Evolutionary conservation across 1,140 invertebrate genomes (phyloP), one percentile per base, ranked within the genome.

Genomic region (Macrobrachium rosenbergii): DNA sequence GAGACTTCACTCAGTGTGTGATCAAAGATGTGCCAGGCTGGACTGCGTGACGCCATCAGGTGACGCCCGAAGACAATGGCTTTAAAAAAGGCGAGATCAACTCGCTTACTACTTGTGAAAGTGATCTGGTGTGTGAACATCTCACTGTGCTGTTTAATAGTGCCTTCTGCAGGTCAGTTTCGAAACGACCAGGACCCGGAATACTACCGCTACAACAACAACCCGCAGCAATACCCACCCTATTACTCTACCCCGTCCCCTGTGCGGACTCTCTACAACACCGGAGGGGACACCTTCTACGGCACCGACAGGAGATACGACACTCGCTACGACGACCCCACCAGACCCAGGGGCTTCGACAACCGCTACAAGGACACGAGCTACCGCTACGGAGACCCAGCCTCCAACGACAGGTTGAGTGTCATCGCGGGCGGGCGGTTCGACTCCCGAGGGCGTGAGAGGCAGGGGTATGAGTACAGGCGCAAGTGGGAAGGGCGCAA

Each of bases 271-370:
- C 84, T 45, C 2, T 87, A 87, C 58, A 82, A 75, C 78, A 79
- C 60, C 19, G 84, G 84, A 5, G 84, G 84, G 1, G 84, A 87
- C 84, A 87, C 84, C 5, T 81, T 81, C 69, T 87, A 81, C 69
- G 84, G 84, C 23, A 87, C 84, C 14, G 84, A 87, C 78, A 64
- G 78, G 12, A 64, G 84, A 14, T 87, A 87, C 78, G 84, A 87
- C 84, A 87, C 84, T 28, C 84, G 78, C 3, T 87, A 81, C 78
- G 84, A 87, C 59, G 84, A 87, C 37, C 84, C 84, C 14, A 23
- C 63, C 17, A 69, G 58, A 62, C 37, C 69, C 19, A 77, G 84
- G n/a, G 84, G 84, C 28, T 87, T 76, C 78, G 84, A 87, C 23
- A 81, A 81, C 58, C 67, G 78, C 19, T 87, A 45, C 59, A 63